Conservation (phyloP, 2,797 vertebrate genomes). For the Staurois parvus region DNA sequence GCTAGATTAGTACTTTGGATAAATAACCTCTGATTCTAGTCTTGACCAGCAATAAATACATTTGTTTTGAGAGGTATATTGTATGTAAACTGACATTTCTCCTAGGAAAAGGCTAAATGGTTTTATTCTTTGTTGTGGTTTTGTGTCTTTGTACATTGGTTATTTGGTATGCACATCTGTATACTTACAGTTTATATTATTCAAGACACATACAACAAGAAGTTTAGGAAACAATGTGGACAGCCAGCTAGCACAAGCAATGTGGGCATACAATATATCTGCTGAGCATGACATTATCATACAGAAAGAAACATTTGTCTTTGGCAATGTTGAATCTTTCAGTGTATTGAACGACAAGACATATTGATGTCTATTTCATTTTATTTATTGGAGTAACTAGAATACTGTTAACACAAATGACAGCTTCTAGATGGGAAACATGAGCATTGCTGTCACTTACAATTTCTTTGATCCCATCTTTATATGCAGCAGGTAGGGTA, state of each 20-base stretch:
- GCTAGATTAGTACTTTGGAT: no score
- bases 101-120: no score
- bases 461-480: not conserved
- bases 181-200: not conserved
- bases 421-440: not conserved
- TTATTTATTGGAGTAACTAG: constrained; percentile 10
- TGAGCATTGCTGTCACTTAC: not conserved
- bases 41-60: not conserved
- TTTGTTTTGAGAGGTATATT: not conserved
- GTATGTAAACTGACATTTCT: not conserved
- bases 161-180: not conserved
- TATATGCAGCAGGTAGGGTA: not conserved
- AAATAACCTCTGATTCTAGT: not conserved
- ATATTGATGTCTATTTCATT: not conserved
- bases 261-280: not conserved
- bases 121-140: not conserved
- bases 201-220: not conserved
- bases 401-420: not conserved
- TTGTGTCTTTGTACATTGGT: not conserved
- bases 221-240: not conserved
- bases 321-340: not conserved
- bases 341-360: not conserved
- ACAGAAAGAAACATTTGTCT: not conserved
- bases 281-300: not conserved
- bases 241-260: not conserved